These are phyloP conservation scores for Eumaeus atala DNA, from an alignment of 1,140 invertebrate genomes.

Conservation along the genomic window DNA sequence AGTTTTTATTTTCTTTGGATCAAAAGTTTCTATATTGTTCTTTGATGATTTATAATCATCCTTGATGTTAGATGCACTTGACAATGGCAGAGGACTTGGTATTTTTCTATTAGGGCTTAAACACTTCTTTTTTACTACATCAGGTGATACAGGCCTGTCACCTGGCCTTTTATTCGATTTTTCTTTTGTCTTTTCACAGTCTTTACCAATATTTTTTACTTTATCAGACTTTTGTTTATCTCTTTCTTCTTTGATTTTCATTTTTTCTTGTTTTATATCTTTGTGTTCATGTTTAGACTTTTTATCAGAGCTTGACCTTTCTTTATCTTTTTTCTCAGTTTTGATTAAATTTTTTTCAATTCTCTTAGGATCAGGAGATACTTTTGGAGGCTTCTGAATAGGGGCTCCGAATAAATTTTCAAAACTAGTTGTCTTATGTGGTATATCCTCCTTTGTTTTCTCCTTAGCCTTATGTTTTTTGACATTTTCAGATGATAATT, in stretches of 20 bases:
- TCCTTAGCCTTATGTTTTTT: slow-evolving; percentile 82
- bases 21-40: slow-evolving; percentile 56
- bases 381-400: slow-evolving; percentile 81
- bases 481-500: slow-evolving; percentile 76
- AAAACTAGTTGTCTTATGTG: slow-evolving; percentile 80
- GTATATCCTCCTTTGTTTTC: slow-evolving; percentile 75
- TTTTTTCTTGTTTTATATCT: slow-evolving; percentile 73
- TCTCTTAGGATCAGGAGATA: slow-evolving; percentile 79
- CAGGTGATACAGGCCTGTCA: slow-evolving; percentile 67
- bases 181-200: slow-evolving; percentile 77
- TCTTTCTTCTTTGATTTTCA: slow-evolving; percentile 76
- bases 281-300: slow-evolving; percentile 76
- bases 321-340: slow-evolving; percentile 79
- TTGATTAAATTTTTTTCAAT: slow-evolving; percentile 74
- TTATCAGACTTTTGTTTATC: slow-evolving; percentile 79
- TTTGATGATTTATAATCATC: slow-evolving; percentile 61
- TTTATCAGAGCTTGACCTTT: slow-evolving; percentile 72
- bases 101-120: slow-evolving; percentile 72
- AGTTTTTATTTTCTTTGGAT: slow-evolving; percentile 60
- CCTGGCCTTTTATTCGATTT: slow-evolving; percentile 69
- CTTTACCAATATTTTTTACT: slow-evolving; percentile 76
- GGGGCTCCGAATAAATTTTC: slow-evolving; percentile 86
- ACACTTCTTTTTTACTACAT: slow-evolving; percentile 75
- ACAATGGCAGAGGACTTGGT: slow-evolving; percentile 57
- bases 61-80: slow-evolving; percentile 67